phyloP scores from a whole-genome alignment of 2,113 vertebrate genomes.

The Crotalus tigris region DNA sequence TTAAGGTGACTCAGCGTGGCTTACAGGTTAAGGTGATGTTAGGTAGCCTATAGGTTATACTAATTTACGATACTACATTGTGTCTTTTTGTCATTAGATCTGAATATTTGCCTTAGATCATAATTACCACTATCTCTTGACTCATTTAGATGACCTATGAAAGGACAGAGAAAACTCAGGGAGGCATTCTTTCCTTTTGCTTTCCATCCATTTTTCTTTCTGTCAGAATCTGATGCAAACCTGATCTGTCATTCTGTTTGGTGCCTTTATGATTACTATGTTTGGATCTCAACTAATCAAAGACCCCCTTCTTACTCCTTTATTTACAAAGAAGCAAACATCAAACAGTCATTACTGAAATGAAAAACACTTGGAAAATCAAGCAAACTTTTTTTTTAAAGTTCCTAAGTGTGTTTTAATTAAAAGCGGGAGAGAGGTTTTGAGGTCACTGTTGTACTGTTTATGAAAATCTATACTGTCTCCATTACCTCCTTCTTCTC shows the following conservation, averaged over 20 bases:
- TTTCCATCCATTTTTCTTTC: neutral
- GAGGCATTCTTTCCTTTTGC: neutral
- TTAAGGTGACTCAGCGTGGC: neutral
- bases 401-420: slow-evolving; percentile 24
- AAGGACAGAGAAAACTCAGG: neutral
- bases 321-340: slow-evolving; percentile 36
- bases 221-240: slow-evolving; percentile 22
- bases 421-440: slow-evolving; percentile 22
- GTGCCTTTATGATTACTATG: slow-evolving; percentile 24
- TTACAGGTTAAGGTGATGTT: neutral
- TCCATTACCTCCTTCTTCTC: slow-evolving; percentile 14
- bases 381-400: slow-evolving; percentile 5
- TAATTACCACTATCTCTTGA: neutral
- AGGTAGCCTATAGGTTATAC: neutral
- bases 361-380: slow-evolving; percentile 35
- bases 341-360: slow-evolving; percentile 38
- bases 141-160: neutral
- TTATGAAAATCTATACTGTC: slow-evolving; percentile 33
- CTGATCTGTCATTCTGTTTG: slow-evolving; percentile 30
- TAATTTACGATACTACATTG: neutral
- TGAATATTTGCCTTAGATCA: neutral
- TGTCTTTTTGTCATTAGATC: neutral
- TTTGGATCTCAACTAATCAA: slow-evolving; percentile 33
- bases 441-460: slow-evolving; percentile 30
- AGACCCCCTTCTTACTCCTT: slow-evolving; percentile 16